Evolutionary conservation across 2,888 invertebrate genomes (phyloP).

Genomic region (Nephrotoma flavescens): DNA sequence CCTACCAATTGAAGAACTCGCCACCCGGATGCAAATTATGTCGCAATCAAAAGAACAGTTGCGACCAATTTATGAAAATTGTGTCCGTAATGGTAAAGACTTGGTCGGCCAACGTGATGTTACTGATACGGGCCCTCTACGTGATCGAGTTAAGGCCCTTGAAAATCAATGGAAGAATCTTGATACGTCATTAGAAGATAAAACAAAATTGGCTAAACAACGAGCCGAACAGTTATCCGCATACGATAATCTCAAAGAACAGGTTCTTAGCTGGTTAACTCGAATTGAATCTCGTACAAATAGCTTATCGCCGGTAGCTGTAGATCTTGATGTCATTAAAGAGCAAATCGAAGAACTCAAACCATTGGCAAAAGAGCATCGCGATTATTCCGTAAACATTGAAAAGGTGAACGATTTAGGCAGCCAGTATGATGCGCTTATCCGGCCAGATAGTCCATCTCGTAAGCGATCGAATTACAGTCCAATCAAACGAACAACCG

Average conservation of each 20-base stretch:
- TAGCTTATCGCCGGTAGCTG: slow-evolving; percentile 67
- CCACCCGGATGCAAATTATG: slow-evolving; percentile 39
- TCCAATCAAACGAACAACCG: slow-evolving; percentile 61
- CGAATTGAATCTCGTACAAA: slow-evolving; percentile 63
- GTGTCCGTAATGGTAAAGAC: slow-evolving; percentile 65
- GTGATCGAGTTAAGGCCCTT: slow-evolving; percentile 72
- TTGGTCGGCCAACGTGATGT: slow-evolving; percentile 74
- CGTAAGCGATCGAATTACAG: slow-evolving; percentile 61
- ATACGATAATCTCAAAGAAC: slow-evolving; percentile 70
- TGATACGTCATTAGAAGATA: slow-evolving; percentile 66
- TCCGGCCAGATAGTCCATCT: slow-evolving; percentile 67
- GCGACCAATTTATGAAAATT: slow-evolving; percentile 56
- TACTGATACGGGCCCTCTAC: slow-evolving; percentile 67
- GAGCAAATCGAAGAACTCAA: slow-evolving; percentile 71
- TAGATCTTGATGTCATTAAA: slow-evolving; percentile 72
- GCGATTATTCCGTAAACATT: slow-evolving; percentile 69
- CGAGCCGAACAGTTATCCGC: slow-evolving; percentile 73
- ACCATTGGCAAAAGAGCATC: slow-evolving; percentile 77
- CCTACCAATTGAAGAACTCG: slow-evolving; percentile 47
- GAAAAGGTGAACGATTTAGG: slow-evolving; percentile 86
- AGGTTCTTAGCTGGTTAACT: slow-evolving; percentile 70
- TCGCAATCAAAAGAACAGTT: slow-evolving; percentile 39
- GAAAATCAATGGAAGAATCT: slow-evolving; percentile 86
- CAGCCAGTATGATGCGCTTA: slow-evolving; percentile 66
- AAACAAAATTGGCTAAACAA: slow-evolving; percentile 66